Percentiles rank a stretch among this genome's conserved stretches.
These are phyloP conservation scores for Siderastrea radians DNA, from an alignment of 92 coral and sea anemone genomes.

Conservation along the genomic window DNA sequence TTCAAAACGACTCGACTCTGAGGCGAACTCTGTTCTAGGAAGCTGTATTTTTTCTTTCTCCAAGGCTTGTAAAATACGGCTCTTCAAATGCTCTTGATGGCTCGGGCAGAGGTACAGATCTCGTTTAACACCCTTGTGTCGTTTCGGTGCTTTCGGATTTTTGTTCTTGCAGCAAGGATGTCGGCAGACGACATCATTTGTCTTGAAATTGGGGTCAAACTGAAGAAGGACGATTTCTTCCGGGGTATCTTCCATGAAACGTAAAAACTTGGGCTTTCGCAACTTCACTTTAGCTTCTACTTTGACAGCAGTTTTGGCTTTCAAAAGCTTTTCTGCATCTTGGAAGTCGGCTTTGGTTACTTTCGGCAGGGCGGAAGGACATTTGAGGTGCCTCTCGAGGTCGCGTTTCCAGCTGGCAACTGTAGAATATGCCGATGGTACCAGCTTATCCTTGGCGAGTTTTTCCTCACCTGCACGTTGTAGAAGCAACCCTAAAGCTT, in stretches of 20 bases:
- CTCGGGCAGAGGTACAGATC: slow-evolving; percentile 68
- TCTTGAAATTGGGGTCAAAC: slow-evolving; percentile 68
- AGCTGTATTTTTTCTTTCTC: slow-evolving; percentile 21
- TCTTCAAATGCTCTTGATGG: slow-evolving; percentile 41
- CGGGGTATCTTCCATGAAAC: neutral
- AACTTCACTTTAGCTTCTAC: neutral
- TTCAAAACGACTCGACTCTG: neutral
- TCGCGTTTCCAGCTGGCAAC: neutral
- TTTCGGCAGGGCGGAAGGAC: neutral
- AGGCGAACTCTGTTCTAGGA: neutral
- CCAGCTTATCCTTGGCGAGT: neutral
- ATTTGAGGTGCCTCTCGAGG: neutral
- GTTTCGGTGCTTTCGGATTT: slow-evolving; percentile 13
- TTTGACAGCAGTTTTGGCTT: neutral
- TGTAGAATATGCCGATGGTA: neutral
- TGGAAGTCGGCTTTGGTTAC: neutral
- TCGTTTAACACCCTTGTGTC: slow-evolving; percentile 33
- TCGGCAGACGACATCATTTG: slow-evolving; percentile 58
- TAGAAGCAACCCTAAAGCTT: neutral
- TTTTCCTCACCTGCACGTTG: neutral
- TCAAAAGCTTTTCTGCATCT: neutral
- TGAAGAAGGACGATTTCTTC: slow-evolving; percentile 36
- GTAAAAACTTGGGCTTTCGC: neutral
- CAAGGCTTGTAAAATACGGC: slow-evolving; percentile 32
- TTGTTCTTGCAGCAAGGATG: slow-evolving; percentile 41